Base-by-base conservation (phyloP, 2,888 invertebrate genomes). In the Cataglyphis altisquamis region DNA sequence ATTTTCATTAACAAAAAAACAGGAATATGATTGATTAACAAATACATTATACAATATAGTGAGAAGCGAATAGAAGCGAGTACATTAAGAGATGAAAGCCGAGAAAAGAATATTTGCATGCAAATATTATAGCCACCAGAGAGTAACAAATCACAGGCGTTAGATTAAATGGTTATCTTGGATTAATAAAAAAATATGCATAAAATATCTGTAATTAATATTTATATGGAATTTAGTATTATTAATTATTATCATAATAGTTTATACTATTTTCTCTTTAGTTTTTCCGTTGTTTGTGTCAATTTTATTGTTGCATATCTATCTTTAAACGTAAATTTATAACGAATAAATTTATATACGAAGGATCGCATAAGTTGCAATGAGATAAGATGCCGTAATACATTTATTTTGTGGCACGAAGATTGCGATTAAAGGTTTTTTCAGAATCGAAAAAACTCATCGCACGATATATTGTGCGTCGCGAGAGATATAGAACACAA, bases 401-500 rank as follows among this genome's bases (percentile, higher is more conserved):
- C 32, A 78, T 78, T 78, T 57, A 32, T 32, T 32, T 15, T 21
- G 45, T n/a, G 21, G 45, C 52, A 32, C 41, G 21, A 55, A 67
- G 45, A 39, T 45, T 45, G 36, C 60, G 70, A 80, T 80, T 80
- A 80, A 80, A 60, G 60, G 48, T 62, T 80, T 70, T 36, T 32
- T 36, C 45, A 41, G 70, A n/a, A 48, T 80, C 78, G 70, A 45
- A 48, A 45, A 48, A 80, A 45, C 29, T 36, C 25, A 68, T 66
- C 57, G 78, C 48, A 60, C 78, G 25, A 62, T 45, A 67, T 78
- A 63, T 12, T 45, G 21, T 63, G 32, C 36, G 12, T n/a, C 66
- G 77, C 21, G 57, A 45, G 21, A 80, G 78, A 80, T 70, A 80
- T 70, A 36, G 70, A 68, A 80, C 78, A 48, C 67, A 41, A 67